Evolutionary conservation across 2,113 vertebrate species (phyloP), one percentile per base, ranked within the genome.

Genomic region (Chamaea fasciata): DNA sequence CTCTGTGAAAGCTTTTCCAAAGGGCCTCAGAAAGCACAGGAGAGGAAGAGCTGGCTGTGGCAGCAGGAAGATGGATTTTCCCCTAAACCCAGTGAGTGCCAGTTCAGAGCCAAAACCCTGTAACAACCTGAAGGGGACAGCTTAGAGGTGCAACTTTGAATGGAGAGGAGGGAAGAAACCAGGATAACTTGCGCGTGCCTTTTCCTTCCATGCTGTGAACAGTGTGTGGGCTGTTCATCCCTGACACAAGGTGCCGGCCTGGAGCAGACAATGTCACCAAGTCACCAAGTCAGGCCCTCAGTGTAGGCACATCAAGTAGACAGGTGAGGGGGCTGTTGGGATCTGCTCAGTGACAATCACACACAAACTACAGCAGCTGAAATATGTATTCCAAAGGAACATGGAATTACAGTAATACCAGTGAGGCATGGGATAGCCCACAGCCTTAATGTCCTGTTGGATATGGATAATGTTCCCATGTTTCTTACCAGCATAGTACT

Each of bases 341-440:
- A 39, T 21, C 68, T 37, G 57, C 62, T 82, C 31, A 22, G 70
- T 31, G 35, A 64, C 27, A 35, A 30, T 19, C 39, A 9, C 2
- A 3, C 22, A 62, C 21, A 19, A 68, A 47, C n/a, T 10, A 4
- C 57, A 73, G 83, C 49, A 18, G 13, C 0, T 46, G 75, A 73
- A 83, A 56, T 31, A 7, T 0, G 7, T 20, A 19, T 44, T 79
- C 41, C 41, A 62, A 31, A 80, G 41, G 31, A 76, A 31, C 0
- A 0, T 11, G 31, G 41, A 69, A 42, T 41, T 28, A 10, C 0
- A 47, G 33, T 3, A 24, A 42, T 2, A 8, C 28, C 74, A 28
- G 39, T 0, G 15, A 90, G 63, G 9, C 0, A 0, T 28, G 53
- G 49, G 24, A 16, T 13, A 80, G 55, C 57, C 12, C 37, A 35